Evolutionary conservation across 2,113 vertebrate species (phyloP).

Genomic region (Hydropotes inermis): DNA sequence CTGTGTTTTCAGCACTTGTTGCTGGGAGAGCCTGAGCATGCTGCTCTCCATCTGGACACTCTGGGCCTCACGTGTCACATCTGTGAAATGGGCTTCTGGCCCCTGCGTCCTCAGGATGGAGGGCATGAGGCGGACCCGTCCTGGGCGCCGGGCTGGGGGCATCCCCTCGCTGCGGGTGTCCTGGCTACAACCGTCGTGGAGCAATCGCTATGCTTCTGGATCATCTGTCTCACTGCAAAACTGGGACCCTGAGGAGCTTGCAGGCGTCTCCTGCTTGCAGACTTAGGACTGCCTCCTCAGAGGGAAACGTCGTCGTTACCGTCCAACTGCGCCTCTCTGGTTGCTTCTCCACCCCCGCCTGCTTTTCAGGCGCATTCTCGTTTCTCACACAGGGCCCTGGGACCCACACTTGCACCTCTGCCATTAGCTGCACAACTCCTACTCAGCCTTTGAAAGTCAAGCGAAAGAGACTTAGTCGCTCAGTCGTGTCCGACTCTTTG

Average conservation of each 20-base stretch:
- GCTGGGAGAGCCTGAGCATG: neutral
- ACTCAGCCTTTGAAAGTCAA: neutral
- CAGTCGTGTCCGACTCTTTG: neutral
- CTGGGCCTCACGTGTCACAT: neutral
- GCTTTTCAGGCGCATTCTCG: neutral
- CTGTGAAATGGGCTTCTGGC: neutral
- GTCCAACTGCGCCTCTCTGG: neutral
- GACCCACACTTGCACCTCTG: neutral
- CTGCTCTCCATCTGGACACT: neutral
- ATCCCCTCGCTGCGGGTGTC: neutral
- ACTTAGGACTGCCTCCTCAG: neutral
- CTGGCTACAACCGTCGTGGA: neutral
- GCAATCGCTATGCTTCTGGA: neutral
- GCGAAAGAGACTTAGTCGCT: accelerated
- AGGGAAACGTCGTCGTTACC: neutral
- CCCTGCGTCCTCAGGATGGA: neutral
- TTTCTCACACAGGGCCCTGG: neutral
- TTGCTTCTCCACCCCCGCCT: neutral
- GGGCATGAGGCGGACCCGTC: accelerated
- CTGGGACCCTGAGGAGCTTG: neutral
- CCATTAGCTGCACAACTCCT: neutral
- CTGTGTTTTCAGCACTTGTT: neutral
- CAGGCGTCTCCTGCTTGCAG: neutral
- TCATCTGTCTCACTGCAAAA: neutral
- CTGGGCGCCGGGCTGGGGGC: neutral